A percentile compares a stretch with the other conserved stretches of the same genome.
Evolutionary conservation across 2,113 vertebrate genomes (phyloP).

Genomic region (Girardinichthys multiradiatus): DNA sequence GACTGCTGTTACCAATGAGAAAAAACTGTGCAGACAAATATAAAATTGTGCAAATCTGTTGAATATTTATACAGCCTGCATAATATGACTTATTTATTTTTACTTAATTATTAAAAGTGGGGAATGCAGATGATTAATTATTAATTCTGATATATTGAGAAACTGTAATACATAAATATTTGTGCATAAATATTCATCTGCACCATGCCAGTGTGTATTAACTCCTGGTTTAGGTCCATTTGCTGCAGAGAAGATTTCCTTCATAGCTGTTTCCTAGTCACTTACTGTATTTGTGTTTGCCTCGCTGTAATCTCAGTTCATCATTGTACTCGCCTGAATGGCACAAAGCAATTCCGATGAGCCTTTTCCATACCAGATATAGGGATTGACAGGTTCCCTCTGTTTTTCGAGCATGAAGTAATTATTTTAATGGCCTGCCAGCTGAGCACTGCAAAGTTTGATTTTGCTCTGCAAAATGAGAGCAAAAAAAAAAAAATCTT

Average conservation of each 20-base stretch:
- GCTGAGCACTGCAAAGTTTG: constrained; percentile 74
- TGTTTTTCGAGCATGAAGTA: constrained; percentile 78
- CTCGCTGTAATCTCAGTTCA: constrained; percentile 55
- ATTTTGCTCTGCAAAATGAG: constrained; percentile 76
- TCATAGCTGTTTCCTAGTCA: constrained; percentile 62
- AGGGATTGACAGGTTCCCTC: constrained; percentile 74
- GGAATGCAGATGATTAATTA: constrained; percentile 69
- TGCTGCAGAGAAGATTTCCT: constrained; percentile 53
- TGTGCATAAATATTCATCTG: constrained; percentile 71
- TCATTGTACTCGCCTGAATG: constrained; percentile 48
- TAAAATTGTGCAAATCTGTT: constrained; percentile 40
- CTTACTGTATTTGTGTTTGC: constrained; percentile 68
- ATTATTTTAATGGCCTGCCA: constrained; percentile 85
- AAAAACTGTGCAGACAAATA: constrained; percentile 47
- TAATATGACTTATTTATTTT: constrained; percentile 73
- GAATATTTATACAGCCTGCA: constrained; percentile 69
- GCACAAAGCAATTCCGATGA: constrained; percentile 50
- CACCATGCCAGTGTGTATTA: constrained; percentile 50
- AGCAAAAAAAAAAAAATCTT: constrained; percentile 54
- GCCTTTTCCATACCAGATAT: constrained; percentile 63
- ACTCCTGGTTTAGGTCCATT: constrained; percentile 38
- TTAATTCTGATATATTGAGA: constrained; percentile 71
- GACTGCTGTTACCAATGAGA: constrained; percentile 57
- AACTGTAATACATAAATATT: constrained; percentile 77
- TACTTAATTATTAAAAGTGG: constrained; percentile 71